Conservation (phyloP, 2,797 vertebrate genomes). For the Mus spretus region DNA sequence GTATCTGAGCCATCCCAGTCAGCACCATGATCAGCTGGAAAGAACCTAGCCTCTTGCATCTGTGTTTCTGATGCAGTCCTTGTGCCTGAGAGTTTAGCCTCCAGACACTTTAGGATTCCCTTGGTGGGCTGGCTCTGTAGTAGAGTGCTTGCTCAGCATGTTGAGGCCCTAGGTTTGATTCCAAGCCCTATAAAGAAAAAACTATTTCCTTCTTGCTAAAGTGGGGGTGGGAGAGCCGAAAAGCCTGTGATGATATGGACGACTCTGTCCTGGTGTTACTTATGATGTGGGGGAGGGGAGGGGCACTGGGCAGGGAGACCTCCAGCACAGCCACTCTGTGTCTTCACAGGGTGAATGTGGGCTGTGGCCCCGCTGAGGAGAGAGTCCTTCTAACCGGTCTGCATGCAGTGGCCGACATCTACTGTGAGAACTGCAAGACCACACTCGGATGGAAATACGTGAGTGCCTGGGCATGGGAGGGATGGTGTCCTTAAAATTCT, state of each 20-base stretch:
- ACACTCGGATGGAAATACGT: constrained; percentile 99
- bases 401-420: constrained; percentile 98
- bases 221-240: not conserved
- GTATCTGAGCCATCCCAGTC: no score
- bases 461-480: constrained; percentile 82
- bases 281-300: not conserved
- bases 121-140: not conserved
- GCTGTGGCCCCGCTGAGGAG: constrained; percentile 98
- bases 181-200: not conserved
- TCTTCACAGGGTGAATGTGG: constrained; percentile 95
- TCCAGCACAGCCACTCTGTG: not conserved
- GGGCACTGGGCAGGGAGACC: not conserved
- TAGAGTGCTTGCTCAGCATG: no score
- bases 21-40: no score
- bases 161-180: not conserved
- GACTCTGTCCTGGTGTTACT: not conserved
- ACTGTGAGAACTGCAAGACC: constrained; percentile 99
- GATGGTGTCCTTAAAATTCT: not conserved
- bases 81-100: not conserved
- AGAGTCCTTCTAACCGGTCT: constrained; percentile 97
- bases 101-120: not conserved
- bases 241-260: not conserved
- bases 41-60: not conserved
- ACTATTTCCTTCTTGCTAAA: not conserved
- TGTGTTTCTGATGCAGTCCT: not conserved